These are phyloP conservation scores for Patiria miniata DNA, from an alignment of 35 echinoderm and acorn worm genomes.

Conservation along the genomic window DNA sequence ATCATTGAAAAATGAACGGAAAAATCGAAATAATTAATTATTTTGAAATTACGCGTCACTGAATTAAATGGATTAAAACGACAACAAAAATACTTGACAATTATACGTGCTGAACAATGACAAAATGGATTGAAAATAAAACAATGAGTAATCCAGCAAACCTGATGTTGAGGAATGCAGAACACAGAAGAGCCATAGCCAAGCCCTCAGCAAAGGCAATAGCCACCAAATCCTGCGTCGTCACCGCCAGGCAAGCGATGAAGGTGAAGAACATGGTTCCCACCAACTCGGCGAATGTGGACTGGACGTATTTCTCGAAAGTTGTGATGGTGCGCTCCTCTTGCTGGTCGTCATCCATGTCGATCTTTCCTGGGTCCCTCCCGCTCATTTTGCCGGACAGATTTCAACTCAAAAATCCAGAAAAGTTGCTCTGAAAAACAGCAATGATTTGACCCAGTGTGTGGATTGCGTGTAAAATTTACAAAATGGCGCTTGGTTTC, in stretches of 20 bases:
- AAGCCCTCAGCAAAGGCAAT: slow-evolving; percentile 95
- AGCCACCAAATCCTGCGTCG: slow-evolving; percentile 64
- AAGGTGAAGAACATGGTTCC: slow-evolving; percentile 81
- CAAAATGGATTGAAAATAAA: not conserved
- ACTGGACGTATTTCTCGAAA: slow-evolving; percentile 95
- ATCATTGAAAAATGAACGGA: no score
- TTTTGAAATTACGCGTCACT: no score
- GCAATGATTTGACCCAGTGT: not conserved
- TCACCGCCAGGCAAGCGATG: slow-evolving; percentile 82
- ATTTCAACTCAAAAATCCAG: not conserved
- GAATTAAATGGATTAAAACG: no score
- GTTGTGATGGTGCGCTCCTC: slow-evolving; percentile 40
- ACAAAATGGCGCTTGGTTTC: slow-evolving; percentile 37
- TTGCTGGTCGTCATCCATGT: slow-evolving; percentile 37
- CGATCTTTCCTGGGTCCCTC: not conserved
- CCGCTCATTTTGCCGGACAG: slow-evolving; percentile 30
- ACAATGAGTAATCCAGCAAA: not conserved
- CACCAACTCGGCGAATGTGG: slow-evolving; percentile 82
- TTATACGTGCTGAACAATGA: no score
- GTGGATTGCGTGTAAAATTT: not conserved
- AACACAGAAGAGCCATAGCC: slow-evolving; percentile 77
- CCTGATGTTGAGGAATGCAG: slow-evolving; percentile 92
- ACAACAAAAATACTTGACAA: no score
- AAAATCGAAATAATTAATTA: no score
- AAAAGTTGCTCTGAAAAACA: no score